phyloP scores from a whole-genome alignment of 2,888 invertebrate genomes.

The Clistopyga incitator region DNA sequence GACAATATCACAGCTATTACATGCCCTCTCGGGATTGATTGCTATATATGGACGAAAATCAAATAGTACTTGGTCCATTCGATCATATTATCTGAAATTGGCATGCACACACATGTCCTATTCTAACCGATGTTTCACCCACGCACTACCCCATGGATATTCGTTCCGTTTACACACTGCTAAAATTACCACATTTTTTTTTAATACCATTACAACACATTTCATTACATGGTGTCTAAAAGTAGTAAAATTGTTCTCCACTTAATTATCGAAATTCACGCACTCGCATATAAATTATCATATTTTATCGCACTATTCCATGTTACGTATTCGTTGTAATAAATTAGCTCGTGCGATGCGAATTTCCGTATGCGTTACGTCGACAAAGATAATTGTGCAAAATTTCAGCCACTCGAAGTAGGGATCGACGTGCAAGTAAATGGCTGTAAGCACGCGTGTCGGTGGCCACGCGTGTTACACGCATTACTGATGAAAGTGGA shows the following conservation, averaged over 20 bases:
- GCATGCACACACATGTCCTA: background rate
- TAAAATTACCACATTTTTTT: too few relatives aligned
- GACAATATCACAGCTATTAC: conserved; percentile 20
- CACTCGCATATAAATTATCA: background rate
- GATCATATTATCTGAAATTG: background rate
- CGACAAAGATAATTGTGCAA: background rate
- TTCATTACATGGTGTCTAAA: background rate
- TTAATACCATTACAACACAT: too few relatives aligned
- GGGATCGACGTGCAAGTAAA: background rate
- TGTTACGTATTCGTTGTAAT: background rate
- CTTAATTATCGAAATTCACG: background rate
- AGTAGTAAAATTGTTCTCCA: background rate
- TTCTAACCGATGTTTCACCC: background rate
- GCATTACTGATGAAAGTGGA: conserved; percentile 54
- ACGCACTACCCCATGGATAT: background rate
- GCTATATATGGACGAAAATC: conserved; percentile 26
- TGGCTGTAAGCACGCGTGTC: background rate
- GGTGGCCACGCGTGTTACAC: conserved; percentile 21
- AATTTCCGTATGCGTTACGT: background rate
- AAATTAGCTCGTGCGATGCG: background rate
- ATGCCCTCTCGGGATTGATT: conserved; percentile 24
- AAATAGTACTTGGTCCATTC: conserved; percentile 22
- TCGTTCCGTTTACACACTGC: background rate
- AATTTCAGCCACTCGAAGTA: background rate
- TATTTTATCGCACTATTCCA: background rate